Evolutionary conservation across 2,888 invertebrate genomes (phyloP).

Genomic region (Nephrotoma appendiculata): DNA sequence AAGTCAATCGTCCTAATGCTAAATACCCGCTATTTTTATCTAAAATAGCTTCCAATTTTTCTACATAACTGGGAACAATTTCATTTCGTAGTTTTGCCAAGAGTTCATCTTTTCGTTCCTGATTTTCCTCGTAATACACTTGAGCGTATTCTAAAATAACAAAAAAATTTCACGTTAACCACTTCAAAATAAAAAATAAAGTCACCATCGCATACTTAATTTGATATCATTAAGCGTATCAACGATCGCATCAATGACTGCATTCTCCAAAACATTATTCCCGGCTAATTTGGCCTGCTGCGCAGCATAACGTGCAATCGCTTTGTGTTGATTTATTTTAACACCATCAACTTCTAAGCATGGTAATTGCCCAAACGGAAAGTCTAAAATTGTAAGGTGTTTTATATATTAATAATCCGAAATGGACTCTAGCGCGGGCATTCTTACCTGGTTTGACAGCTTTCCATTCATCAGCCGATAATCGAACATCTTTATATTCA

Average conservation of each 20-base stretch:
- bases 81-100: background rate
- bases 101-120: background rate
- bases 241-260: conserved; percentile 45
- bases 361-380: conserved; percentile 50
- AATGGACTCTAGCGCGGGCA: background rate
- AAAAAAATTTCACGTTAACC: background rate
- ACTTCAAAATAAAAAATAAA: no score
- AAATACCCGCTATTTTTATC: background rate
- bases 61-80: background rate
- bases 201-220: conserved; percentile 28
- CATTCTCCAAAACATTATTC: conserved; percentile 41
- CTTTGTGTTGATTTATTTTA: conserved; percentile 41
- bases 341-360: conserved; percentile 46
- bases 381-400: conserved; percentile 15
- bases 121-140: background rate
- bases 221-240: conserved; percentile 49
- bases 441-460: conserved; percentile 28
- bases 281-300: conserved; percentile 41
- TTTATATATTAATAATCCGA: no score
- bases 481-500: conserved; percentile 45
- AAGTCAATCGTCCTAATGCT: background rate
- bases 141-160: background rate
- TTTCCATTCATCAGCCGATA: conserved; percentile 39
- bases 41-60: background rate
- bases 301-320: conserved; percentile 40